Evolutionary conservation across 2,888 invertebrate species (phyloP).

Genomic region (Anoplius nigerrimus): DNA sequence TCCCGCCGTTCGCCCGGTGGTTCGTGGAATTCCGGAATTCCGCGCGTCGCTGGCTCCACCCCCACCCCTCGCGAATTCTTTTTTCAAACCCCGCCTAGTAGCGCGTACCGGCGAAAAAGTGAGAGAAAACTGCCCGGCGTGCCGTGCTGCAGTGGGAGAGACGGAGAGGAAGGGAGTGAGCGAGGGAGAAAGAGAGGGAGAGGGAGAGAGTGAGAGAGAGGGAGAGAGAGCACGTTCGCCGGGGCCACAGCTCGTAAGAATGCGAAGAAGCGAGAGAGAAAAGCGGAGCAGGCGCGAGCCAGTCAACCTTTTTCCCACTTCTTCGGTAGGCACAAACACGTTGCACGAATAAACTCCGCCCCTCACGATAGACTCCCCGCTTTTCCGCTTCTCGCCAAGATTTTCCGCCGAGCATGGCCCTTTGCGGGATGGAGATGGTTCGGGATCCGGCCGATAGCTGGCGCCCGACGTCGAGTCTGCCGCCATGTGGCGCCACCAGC

Average conservation of each 20-base stretch:
- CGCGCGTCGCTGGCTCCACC: constrained; percentile 58
- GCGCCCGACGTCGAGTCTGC: constrained; percentile 28
- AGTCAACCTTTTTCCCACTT: constrained; percentile 59
- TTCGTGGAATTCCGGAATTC: constrained; percentile 59
- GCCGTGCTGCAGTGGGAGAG: too few relatives aligned
- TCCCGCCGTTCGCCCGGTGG: constrained; percentile 36
- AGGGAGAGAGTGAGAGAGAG: constrained; percentile 24
- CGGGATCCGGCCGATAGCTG: constrained; percentile 1
- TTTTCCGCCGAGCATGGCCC: constrained; percentile 44
- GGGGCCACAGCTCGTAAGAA: constrained; percentile 11
- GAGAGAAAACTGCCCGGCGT: constrained; percentile 18
- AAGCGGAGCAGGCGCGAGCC: constrained; percentile 50
- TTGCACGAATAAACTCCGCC: constrained; percentile 51
- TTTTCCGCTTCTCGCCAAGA: constrained; percentile 45
- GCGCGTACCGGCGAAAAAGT: constrained; percentile 34
- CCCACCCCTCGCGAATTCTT: constrained; percentile 53
- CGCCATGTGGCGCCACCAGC: constrained; percentile 30
- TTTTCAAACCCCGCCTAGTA: constrained; percentile 70
- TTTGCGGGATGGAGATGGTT: constrained; percentile 9
- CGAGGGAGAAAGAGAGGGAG: constrained; percentile 25
- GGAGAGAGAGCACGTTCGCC: background rate
- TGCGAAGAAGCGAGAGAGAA: constrained; percentile 32
- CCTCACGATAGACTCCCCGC: constrained; percentile 34
- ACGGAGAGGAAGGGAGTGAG: constrained; percentile 28
- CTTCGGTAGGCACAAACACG: constrained; percentile 44